Evolutionary conservation across 2,113 vertebrate species (phyloP), one percentile per base, ranked within the genome.

Genomic region (Coryphaenoides rupestris): DNA sequence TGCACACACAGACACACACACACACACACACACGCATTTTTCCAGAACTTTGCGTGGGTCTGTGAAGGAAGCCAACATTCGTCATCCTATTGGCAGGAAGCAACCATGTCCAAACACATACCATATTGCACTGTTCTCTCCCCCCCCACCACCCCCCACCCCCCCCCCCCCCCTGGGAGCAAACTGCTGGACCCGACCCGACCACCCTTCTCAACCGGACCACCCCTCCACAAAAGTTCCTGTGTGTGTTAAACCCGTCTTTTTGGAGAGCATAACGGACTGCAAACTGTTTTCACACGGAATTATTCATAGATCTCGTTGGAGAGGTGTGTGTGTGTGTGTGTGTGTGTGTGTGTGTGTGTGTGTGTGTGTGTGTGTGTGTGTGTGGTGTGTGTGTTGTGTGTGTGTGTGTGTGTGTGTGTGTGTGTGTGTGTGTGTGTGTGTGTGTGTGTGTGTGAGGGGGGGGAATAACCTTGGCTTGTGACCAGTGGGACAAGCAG

Each of bases 71-170:
- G n/a, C n/a, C 13, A 40, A 40, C 33, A 40, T 40, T 40, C 5
- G 33, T 7, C 66, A 62, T n/a, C n/a, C n/a, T n/a, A n/a, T 54
- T 73, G 77, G 77, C 80, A 80, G 77, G 68, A 72, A 61, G 26
- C 19, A 45, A 73, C 67, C 64, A 66, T 57, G 66, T 74, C 69
- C 71, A 65, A 55, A 58, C 58, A 55, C 49, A 73, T 59, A 63
- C 76, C 72, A 62, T 73, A 66, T 70, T 78, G 53, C 47, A 5
- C 19, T 46, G 6, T n/a, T n/a, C n/a, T n/a, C n/a, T n/a, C n/a
- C n/a, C n/a, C n/a, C n/a, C n/a, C n/a, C n/a, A n/a, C n/a, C n/a
- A n/a, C n/a, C n/a, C n/a, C n/a, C n/a, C n/a, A n/a, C n/a, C n/a
- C n/a, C n/a, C n/a, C n/a, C n/a, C n/a, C n/a, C 64, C 72, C 46